A percentile compares a stretch with the other conserved stretches of the same genome.
phyloP scores from a whole-genome alignment of 2,888 invertebrate species.

The Xestia c-nigrum region DNA sequence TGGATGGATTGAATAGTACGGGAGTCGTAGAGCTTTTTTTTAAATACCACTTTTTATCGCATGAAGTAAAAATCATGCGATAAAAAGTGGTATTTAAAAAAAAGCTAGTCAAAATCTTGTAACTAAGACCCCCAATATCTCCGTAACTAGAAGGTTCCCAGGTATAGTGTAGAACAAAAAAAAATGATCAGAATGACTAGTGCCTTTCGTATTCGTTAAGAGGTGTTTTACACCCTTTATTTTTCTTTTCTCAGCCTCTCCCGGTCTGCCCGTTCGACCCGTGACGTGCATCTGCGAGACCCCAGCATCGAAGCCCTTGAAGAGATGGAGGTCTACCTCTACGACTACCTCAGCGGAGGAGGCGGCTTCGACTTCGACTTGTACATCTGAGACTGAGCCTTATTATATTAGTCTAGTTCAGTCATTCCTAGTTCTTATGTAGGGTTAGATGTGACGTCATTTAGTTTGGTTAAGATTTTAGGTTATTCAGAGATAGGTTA shows the following conservation, averaged over 20 bases:
- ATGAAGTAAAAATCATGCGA: too few relatives aligned
- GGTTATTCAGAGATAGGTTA: background rate
- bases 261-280: constrained; percentile 88
- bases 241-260: constrained; percentile 75
- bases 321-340: constrained; percentile 91
- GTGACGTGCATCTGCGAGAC: constrained; percentile 81
- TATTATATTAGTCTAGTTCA: constrained; percentile 57
- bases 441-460: constrained; percentile 25
- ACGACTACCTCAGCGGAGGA: constrained; percentile 92
- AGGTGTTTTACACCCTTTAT: too few relatives aligned
- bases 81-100: too few relatives aligned
- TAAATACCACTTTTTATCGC: too few relatives aligned
- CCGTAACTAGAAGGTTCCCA: too few relatives aligned
- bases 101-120: too few relatives aligned
- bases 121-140: too few relatives aligned
- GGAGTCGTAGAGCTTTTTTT: too few relatives aligned
- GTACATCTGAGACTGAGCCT: constrained; percentile 77
- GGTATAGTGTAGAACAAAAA: too few relatives aligned
- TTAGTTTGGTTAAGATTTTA: constrained; percentile 13
- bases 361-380: constrained; percentile 90
- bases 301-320: constrained; percentile 88
- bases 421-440: constrained; percentile 55
- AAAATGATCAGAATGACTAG: too few relatives aligned
- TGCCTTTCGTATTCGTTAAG: too few relatives aligned
- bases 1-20: too few relatives aligned